Conservation (phyloP, 92 coral and sea anemone species). For the Paramuricea clavata region DNA sequence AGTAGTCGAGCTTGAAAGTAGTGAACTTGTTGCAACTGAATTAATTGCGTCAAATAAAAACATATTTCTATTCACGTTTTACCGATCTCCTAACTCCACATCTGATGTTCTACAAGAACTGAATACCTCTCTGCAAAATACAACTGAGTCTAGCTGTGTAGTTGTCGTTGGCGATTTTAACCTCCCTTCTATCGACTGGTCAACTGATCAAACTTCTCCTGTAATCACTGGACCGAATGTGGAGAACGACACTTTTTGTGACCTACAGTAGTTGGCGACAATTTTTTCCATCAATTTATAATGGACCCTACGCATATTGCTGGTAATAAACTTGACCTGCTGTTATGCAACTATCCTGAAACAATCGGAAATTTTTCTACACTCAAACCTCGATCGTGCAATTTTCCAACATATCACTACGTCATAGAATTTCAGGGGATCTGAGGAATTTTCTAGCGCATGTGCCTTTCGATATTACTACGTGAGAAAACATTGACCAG, state of each 20-base stretch:
- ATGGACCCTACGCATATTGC: constrained; percentile 55
- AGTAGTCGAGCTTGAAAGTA: too few species aligned
- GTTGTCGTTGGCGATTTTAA: too few species aligned
- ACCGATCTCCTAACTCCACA: too few species aligned
- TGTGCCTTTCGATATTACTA: background rate
- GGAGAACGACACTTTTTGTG: constrained; percentile 34
- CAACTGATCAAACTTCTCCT: constrained; percentile 36
- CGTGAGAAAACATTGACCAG: constrained; percentile 26
- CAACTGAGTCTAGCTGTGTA: too few species aligned
- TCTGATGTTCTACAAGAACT: too few species aligned
- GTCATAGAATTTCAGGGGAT: constrained; percentile 41
- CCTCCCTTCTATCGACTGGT: constrained; percentile 26
- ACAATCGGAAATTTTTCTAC: constrained; percentile 50
- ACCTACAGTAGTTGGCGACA: constrained; percentile 48
- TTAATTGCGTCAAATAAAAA: too few species aligned
- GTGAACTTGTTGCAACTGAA: too few species aligned
- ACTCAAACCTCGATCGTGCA: constrained; percentile 25
- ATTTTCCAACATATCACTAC: constrained; percentile 57
- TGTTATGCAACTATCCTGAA: constrained; percentile 56
- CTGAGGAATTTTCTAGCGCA: constrained; percentile 34
- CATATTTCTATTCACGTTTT: too few species aligned
- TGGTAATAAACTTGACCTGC: constrained; percentile 61
- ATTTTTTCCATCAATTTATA: constrained; percentile 46
- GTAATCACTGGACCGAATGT: constrained; percentile 26
- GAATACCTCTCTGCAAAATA: too few species aligned